phyloP scores from a whole-genome alignment of 1,140 invertebrate genomes.

The Choristoneura fumiferana region DNA sequence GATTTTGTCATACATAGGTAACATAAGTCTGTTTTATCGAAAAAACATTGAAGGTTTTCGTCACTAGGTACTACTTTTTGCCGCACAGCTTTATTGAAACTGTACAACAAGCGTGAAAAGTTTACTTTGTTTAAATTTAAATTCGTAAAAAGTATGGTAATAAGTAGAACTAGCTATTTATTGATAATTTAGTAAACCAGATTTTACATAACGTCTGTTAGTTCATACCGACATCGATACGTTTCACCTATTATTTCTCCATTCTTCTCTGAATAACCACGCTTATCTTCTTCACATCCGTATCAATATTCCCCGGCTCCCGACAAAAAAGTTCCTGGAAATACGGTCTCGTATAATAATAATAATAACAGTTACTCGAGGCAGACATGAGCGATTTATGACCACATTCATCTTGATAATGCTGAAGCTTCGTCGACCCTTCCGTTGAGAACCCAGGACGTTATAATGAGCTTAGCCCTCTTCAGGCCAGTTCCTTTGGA shows the following conservation, averaged over 20 bases:
- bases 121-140: too few species aligned
- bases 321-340: slow-evolving; percentile 5
- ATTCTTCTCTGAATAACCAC: background rate
- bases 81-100: too few species aligned
- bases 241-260: too few species aligned
- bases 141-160: too few species aligned
- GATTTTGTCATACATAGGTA: background rate
- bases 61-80: too few species aligned
- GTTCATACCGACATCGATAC: too few species aligned
- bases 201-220: too few species aligned
- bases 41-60: background rate
- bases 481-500: too few species aligned
- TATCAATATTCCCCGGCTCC: background rate
- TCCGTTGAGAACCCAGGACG: background rate
- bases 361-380: background rate
- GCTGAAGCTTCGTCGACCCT: background rate
- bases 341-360: background rate
- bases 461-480: slow-evolving; percentile 1
- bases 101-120: too few species aligned
- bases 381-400: slow-evolving; percentile 16
- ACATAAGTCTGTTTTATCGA: background rate
- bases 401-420: slow-evolving; percentile 9
- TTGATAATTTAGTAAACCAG: too few species aligned
- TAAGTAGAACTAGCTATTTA: too few species aligned
- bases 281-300: background rate